Conservation (phyloP, 2,113 vertebrate species). For the Dipodomys spectabilis region DNA sequence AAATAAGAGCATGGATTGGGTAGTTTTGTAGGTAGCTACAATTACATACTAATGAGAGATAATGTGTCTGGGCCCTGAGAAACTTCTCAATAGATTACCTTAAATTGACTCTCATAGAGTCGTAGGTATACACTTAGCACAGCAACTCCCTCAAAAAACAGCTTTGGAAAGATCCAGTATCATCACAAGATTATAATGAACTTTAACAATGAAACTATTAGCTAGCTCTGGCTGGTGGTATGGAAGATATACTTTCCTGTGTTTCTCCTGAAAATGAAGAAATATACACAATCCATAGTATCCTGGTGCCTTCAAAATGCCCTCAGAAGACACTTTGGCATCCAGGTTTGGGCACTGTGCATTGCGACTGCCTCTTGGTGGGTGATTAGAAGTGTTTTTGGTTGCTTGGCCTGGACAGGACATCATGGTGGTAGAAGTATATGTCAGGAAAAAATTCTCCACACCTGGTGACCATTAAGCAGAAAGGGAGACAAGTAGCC, state of each 20-base stretch:
- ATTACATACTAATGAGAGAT: not conserved
- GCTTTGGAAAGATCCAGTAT: not conserved
- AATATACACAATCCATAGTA: rapidly evolving
- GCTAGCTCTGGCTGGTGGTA: not conserved
- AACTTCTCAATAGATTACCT: not conserved
- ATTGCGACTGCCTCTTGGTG: not conserved
- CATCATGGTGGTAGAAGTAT: too few species aligned
- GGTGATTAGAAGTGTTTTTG: too few species aligned
- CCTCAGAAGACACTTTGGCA: not conserved
- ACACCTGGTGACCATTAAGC: too few species aligned
- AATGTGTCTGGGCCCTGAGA: not conserved
- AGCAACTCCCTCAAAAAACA: not conserved
- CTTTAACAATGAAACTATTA: not conserved
- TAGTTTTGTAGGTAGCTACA: not conserved
- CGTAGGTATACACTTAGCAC: not conserved
- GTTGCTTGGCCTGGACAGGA: not conserved
- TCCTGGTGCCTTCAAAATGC: not conserved
- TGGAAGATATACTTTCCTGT: too few species aligned
- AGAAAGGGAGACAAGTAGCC: too few species aligned
- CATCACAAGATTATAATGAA: not conserved
- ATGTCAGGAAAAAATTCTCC: too few species aligned
- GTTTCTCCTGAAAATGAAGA: not conserved
- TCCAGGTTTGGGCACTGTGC: not conserved
- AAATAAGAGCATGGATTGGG: not conserved
- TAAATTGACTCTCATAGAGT: not conserved